Conservation (phyloP, 2,797 vertebrate species). For the Pangasius sanitwongsei region DNA sequence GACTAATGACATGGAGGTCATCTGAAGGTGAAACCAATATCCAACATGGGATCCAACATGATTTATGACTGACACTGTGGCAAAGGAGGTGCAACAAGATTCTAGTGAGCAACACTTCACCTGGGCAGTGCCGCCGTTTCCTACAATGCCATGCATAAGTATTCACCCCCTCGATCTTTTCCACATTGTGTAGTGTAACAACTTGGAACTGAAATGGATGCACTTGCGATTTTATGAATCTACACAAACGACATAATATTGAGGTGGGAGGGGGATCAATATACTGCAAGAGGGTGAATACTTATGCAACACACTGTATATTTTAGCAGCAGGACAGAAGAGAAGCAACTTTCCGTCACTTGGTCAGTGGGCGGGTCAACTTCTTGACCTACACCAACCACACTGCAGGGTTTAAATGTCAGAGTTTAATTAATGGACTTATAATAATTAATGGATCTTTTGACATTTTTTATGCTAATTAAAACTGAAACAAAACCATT, state of each 20-base stretch:
- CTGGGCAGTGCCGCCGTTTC: neutral
- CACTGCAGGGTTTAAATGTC: neutral
- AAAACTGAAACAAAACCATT: neutral
- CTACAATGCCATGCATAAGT: neutral
- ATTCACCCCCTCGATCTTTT: neutral
- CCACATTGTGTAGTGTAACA: neutral
- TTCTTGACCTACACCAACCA: neutral
- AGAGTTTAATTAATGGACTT: neutral
- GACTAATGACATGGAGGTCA: neutral
- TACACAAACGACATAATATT: neutral
- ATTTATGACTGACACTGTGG: neutral
- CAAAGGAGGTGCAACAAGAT: neutral
- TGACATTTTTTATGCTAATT: neutral
- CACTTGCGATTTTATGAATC: neutral
- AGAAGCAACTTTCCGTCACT: neutral
- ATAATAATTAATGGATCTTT: neutral
- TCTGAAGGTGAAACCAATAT: neutral
- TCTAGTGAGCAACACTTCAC: neutral
- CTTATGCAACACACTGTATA: neutral
- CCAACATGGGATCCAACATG: neutral
- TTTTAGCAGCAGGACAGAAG: neutral
- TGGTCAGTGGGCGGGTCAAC: neutral
- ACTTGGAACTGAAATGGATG: neutral
- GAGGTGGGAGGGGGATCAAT: neutral
- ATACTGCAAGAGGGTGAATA: neutral